phyloP scores from a whole-genome alignment of 1,140 invertebrate genomes.

The Hyles euphorbiae region DNA sequence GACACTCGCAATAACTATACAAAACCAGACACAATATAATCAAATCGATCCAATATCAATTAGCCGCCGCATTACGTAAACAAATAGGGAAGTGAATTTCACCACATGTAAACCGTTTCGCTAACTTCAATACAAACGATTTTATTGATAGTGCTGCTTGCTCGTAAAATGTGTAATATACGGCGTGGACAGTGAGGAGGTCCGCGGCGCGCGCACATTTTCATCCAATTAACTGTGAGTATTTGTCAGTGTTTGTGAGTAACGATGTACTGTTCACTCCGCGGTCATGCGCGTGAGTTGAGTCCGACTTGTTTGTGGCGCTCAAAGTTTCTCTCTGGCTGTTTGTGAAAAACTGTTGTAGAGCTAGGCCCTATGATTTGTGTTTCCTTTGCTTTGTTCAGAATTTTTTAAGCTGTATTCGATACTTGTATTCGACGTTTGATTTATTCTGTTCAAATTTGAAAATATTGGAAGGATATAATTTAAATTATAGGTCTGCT shows the following conservation, averaged over 20 bases:
- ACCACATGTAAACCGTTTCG: neutral
- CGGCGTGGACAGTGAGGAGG: constrained; percentile 25
- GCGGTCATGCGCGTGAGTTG: constrained; percentile 8
- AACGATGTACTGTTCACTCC: constrained; percentile 27
- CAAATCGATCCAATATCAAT: too few species aligned
- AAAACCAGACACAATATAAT: too few species aligned
- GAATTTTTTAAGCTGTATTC: neutral
- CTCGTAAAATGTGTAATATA: constrained; percentile 56
- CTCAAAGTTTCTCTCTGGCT: too few species aligned
- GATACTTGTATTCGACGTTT: neutral
- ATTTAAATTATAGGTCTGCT: too few species aligned
- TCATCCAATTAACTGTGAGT: constrained; percentile 43
- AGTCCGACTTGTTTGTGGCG: neutral
- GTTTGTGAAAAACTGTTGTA: too few species aligned
- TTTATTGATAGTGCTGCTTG: constrained; percentile 43
- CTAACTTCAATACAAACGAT: constrained; percentile 19
- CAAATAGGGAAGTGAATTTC: constrained; percentile 1
- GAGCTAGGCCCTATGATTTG: too few species aligned
- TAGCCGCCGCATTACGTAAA: too few species aligned
- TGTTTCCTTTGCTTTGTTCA: neutral
- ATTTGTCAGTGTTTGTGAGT: constrained; percentile 41
- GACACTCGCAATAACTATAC: too few species aligned
- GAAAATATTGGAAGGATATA: too few species aligned
- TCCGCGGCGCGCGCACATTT: constrained; percentile 26
- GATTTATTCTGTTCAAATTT: too few species aligned